A percentile compares a stretch with the other conserved stretches of the same genome.
Evolutionary conservation across 1,140 invertebrate species (phyloP).

Genomic region (Penaeus chinensis): DNA sequence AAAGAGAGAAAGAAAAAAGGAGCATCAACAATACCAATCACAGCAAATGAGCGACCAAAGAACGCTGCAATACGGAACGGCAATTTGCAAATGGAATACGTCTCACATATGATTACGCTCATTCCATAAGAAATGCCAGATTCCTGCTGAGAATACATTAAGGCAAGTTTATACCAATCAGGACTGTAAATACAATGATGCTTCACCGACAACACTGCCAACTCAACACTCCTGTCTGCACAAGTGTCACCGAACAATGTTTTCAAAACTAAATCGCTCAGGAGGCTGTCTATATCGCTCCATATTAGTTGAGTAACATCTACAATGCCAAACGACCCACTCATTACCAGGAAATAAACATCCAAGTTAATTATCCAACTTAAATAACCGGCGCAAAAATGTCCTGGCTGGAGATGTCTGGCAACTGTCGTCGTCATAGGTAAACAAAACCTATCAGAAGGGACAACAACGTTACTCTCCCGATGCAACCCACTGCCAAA

Average conservation of each 20-base stretch:
- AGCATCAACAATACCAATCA: neutral
- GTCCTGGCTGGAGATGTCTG: conserved; percentile 23
- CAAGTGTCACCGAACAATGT: conserved; percentile 46
- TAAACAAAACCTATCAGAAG: conserved; percentile 64
- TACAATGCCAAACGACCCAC: too few relatives aligned
- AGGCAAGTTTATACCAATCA: conserved; percentile 61
- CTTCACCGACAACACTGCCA: conserved; percentile 60
- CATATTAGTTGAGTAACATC: too few relatives aligned
- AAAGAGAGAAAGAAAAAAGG: neutral
- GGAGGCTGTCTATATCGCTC: too few relatives aligned
- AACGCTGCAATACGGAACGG: conserved; percentile 36
- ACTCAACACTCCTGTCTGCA: conserved; percentile 49
- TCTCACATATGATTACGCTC: conserved; percentile 55
- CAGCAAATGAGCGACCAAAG: neutral
- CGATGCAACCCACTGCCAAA: conserved; percentile 55
- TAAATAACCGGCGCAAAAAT: conserved; percentile 32
- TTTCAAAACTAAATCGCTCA: conserved; percentile 27
- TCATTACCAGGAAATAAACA: too few relatives aligned
- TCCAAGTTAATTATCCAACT: too few relatives aligned
- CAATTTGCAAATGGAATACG: conserved; percentile 32
- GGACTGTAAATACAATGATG: conserved; percentile 62
- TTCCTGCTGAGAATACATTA: conserved; percentile 61
- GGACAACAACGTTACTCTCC: conserved; percentile 63
- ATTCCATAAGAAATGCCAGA: conserved; percentile 60
- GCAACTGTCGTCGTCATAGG: conserved; percentile 61